Evolutionary conservation across 2,888 invertebrate genomes (phyloP), one percentile per base, ranked within the genome.

Genomic region (Dicyrtomina minuta): DNA sequence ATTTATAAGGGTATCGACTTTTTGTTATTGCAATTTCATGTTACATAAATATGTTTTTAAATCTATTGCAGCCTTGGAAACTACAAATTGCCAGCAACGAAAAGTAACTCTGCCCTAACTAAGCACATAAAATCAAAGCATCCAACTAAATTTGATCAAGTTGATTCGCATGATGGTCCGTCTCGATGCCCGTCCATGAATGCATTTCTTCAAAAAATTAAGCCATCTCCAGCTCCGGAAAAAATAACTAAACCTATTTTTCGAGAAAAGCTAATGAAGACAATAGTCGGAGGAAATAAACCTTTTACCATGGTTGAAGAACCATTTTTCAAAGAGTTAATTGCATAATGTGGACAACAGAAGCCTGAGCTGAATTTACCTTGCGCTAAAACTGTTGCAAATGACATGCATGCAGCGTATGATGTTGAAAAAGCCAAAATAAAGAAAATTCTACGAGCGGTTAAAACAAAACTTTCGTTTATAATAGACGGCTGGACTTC

Each of bases 231-330:
- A n/a, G 33, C 27, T 55, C 12, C 22, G 4, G 12, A 55, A 15
- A 55, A 26, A 55, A 15, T 55, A 15, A 5, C 24, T 24, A 24
- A 55, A 27, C 4, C 2, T 6, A 12, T 15, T 15, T 55, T 55
- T 55, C 26, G 27, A 5, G 2, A 26, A 55, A 5, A 6, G 26
- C 24, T 55, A 55, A 1, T 55, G 17, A 5, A 55, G 3, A 26
- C 3, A n/a, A 26, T 55, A 26, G n/a, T 55, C 5, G 15, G 5
- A 5, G 27, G 22, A 26, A 5, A 27, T 26, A 24, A 55, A 55
- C 55, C 55, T 1, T 55, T 55, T 55, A 55, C 55, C 15, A 27
- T 15, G 1, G 55, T 55, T 26, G 55, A 55, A n/a, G 55, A 26
- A 6, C 8, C 22, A 24, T 2, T 26, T 15, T 55, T 26, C 26